These are phyloP conservation scores for Sminthurides bifidus DNA, from an alignment of 1,140 invertebrate species.

Conservation along the genomic window DNA sequence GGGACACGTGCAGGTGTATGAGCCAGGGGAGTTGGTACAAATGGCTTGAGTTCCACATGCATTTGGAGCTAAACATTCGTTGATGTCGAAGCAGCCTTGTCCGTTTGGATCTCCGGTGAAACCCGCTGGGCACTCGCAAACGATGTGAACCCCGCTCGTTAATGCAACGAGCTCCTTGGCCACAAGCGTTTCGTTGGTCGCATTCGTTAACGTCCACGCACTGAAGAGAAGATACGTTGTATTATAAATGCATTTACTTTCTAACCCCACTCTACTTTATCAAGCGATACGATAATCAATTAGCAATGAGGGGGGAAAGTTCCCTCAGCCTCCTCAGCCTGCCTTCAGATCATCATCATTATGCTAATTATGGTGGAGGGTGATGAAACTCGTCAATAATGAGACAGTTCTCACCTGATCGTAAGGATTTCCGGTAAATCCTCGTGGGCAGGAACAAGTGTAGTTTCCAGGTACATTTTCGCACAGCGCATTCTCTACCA, in stretches of 20 bases:
- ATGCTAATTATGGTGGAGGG: background rate
- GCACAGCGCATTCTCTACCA: constrained; percentile 64
- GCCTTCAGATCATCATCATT: no score
- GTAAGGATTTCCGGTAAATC: constrained; percentile 76
- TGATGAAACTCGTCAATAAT: no score
- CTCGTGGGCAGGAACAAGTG: constrained; percentile 67
- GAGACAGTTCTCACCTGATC: no score
- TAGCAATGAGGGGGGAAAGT: no score
- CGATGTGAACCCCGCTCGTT: constrained; percentile 38
- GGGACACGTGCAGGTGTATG: constrained; percentile 64
- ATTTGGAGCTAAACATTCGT: constrained; percentile 66
- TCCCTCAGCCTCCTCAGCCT: no score
- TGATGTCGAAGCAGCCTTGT: constrained; percentile 54
- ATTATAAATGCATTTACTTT: no score
- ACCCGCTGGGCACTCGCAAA: constrained; percentile 52
- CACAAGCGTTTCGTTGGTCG: constrained; percentile 56
- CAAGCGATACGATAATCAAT: no score
- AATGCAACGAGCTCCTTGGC: constrained; percentile 51
- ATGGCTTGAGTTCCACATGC: constrained; percentile 65
- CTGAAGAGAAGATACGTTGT: constrained; percentile 37
- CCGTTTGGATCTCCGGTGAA: constrained; percentile 54
- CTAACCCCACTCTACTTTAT: no score
- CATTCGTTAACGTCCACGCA: constrained; percentile 78
- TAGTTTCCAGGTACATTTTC: constrained; percentile 76
- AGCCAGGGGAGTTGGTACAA: constrained; percentile 71